Evolutionary conservation across 1,140 invertebrate genomes (phyloP), one percentile per base, ranked within the genome.

Genomic region (Rhopalosiphum maidis): DNA sequence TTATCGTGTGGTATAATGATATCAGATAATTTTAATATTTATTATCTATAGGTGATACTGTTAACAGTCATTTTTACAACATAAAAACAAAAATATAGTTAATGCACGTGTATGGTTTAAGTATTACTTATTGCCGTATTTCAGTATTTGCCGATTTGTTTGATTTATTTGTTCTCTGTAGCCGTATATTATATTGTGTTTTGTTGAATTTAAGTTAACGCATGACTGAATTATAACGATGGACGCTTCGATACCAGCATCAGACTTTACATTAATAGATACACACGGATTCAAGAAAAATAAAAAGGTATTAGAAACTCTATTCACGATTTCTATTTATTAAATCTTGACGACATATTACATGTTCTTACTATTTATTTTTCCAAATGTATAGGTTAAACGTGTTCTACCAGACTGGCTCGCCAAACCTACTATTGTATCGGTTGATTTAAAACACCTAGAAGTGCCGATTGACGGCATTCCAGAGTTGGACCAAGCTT

Each of bases 331-430:
- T 54, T 37, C 18, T 54, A 51, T 22, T 9, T 21, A 54, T 89
- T 54, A 5, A 54, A 88, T n/a, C 25, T 68, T 30, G 30, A 68
- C 3, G 3, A 21, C 21, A 35, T 88, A 35, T 60, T 18, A 48
- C 15, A 41, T 30, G 2, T 46, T 15, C 1, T 43, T 30, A 91
- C 6, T 30, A 21, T 77, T 37, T 46, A 60, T 91, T 91, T 60
- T 86, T 35, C 54, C 37, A 7, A 88, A 6, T 88, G 15, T 82
- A 55, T 41, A 94, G 94, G 93, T 94, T 21, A 94, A 94, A 94
- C 54, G 94, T 68, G 94, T 94, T 43, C 97, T 99, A 86, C 98
- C 98, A 41, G 95, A 97, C 94, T 99, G 99, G 99, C 95, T 99
- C 54, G 96, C 97, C 1, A 96, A 98, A 95, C 98, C 98, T 21